Percentiles rank a stretch among this genome's conserved stretches.
Evolutionary conservation across 2,113 vertebrate genomes (phyloP).

Genomic region (Amphilophus citrinellus): DNA sequence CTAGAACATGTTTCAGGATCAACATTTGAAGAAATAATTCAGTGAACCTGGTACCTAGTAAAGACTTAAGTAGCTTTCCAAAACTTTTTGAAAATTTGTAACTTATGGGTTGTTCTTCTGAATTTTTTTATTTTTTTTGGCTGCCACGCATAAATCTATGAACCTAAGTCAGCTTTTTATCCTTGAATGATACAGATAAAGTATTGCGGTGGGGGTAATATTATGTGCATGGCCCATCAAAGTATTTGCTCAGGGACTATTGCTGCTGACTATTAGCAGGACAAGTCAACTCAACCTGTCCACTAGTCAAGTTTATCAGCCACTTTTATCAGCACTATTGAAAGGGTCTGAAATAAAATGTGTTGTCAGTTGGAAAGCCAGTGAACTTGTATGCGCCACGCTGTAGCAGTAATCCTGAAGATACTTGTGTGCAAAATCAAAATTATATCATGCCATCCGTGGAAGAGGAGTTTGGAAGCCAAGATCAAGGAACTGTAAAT

Average conservation of each 20-base stretch:
- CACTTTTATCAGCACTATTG: too few relatives aligned
- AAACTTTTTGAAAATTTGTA: background rate
- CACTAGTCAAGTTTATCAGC: background rate
- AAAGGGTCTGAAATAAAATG: background rate
- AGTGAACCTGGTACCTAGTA: background rate
- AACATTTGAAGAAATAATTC: background rate
- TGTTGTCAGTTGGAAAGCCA: background rate
- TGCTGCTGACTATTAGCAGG: background rate
- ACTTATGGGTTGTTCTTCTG: background rate
- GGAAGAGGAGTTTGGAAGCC: background rate
- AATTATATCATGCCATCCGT: background rate
- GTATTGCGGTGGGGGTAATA: background rate
- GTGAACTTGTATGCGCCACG: background rate
- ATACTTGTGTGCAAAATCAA: background rate
- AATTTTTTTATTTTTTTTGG: background rate
- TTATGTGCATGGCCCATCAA: background rate
- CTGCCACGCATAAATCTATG: background rate
- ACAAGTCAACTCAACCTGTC: background rate
- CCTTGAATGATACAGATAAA: background rate
- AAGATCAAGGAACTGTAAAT: background rate
- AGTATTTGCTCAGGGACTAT: background rate
- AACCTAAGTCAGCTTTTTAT: conserved; percentile 2
- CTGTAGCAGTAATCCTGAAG: background rate
- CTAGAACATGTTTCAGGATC: background rate
- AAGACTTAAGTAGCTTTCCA: background rate